Evolutionary conservation across 2,113 vertebrate genomes (phyloP).

Genomic region (Gnathonemus longibarbis): DNA sequence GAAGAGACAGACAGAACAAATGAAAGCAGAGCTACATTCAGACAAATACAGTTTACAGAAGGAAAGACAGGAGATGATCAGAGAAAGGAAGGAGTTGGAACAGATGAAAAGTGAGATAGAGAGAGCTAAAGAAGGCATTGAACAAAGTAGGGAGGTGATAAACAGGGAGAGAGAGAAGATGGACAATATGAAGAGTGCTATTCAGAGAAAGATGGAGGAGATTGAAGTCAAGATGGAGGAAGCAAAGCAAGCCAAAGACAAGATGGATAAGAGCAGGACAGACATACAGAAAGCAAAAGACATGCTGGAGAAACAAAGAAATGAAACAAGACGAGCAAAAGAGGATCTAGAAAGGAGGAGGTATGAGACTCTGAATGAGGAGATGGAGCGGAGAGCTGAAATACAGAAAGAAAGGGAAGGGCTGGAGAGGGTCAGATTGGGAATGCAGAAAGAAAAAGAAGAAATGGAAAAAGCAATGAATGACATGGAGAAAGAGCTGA

Average conservation of each 20-base stretch:
- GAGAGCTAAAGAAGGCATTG: conserved; percentile 15
- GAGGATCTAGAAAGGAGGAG: conserved; percentile 25
- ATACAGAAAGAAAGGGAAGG: conserved; percentile 19
- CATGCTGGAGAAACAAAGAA: conserved; percentile 20
- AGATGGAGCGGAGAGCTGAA: conserved; percentile 22
- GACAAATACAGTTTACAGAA: conserved; percentile 23
- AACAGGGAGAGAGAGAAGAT: conserved; percentile 13
- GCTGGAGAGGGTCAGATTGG: conserved; percentile 9
- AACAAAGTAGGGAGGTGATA: background rate
- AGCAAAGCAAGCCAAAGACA: conserved; percentile 13
- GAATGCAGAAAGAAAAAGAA: conserved; percentile 17
- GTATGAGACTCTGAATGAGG: conserved; percentile 26
- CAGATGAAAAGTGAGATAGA: conserved; percentile 18
- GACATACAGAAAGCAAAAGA: conserved; percentile 19
- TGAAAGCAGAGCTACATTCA: conserved; percentile 21
- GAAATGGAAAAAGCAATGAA: conserved; percentile 16
- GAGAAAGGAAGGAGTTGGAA: conserved; percentile 29
- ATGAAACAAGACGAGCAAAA: conserved; percentile 27
- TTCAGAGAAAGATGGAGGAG: conserved; percentile 14
- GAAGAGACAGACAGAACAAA: conserved; percentile 31
- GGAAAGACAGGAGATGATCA: conserved; percentile 22
- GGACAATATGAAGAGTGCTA: conserved; percentile 7
- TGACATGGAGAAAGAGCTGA: conserved; percentile 18
- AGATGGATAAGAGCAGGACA: conserved; percentile 17
- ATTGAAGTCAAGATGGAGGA: conserved; percentile 7